Base-by-base conservation (phyloP, 2,797 vertebrate species). In the Cyclopterus lumpus region DNA sequence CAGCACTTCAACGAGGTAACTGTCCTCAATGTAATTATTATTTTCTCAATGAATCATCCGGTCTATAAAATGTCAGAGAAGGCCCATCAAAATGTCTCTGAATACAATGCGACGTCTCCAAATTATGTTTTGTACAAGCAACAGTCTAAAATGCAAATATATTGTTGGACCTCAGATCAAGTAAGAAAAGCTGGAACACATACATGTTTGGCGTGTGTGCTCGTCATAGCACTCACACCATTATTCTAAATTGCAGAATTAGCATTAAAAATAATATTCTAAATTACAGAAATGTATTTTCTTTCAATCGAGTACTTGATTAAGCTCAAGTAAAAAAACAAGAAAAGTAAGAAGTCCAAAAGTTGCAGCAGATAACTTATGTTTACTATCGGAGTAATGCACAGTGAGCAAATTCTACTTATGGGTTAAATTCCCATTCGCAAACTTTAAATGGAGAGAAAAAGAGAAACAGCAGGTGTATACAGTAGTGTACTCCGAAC, bases 391-490 rank as follows among this genome's bases (percentile, higher is more conserved):
- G 6, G 28, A 42, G 18, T 5, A 49, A 42, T 4, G 18, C 62
- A 54, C 0, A 14, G 3, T 36, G 44, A 49, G 3, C 9, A 46
- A 10, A 49, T 38, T 42, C 24, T 11, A 55, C 34, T 36, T 51
- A 36, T 54, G 46, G 12, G 26, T 48, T 44, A n/a, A 42, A 22
- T 6, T 40, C 26, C 49, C 46, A 46, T 59, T 1, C 26, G 22
- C n/a, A 73, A 67, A 67, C 30, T 20, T 59, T 8, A 61, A 60
- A 75, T 24, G 12, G 16, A 74, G 49, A 65, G 30, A 79, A 65
- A 51, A 46, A 72, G 32, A 42, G 42, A 64, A 75, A 65, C 42
- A 59, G 70, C 26, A 1, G 65, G 49, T 5, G 7, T 32, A 8
- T 51, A 57, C 51, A 38, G 67, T 66, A 14, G 38, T 28, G 38